A percentile compares a stretch with the other conserved stretches of the same genome.
Conservation (phyloP, 2,113 vertebrate genomes). For the Myodes glareolus region DNA sequence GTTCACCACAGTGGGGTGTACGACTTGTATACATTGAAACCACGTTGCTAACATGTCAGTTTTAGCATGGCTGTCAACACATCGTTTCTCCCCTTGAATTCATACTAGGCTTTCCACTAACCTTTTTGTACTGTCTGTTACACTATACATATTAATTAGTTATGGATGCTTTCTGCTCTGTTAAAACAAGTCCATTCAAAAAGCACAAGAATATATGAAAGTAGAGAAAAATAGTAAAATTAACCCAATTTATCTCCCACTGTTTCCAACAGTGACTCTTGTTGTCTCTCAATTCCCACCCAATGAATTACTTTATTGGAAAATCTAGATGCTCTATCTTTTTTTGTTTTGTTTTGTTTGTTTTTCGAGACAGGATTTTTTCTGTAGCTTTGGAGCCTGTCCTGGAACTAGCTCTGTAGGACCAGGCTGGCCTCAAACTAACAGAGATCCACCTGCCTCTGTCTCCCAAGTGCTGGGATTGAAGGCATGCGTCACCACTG, state of each 20-base stretch:
- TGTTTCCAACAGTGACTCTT: background rate
- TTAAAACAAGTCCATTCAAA: background rate
- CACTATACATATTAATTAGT: background rate
- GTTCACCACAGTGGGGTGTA: background rate
- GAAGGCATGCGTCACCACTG: too few species aligned
- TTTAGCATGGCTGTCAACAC: background rate
- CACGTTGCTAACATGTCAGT: background rate
- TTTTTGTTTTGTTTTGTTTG: too few species aligned
- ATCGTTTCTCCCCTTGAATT: background rate
- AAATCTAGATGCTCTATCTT: background rate
- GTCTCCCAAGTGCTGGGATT: too few species aligned
- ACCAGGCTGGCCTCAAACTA: too few species aligned
- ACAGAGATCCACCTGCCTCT: too few species aligned
- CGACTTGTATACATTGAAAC: background rate
- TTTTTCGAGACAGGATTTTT: too few species aligned
- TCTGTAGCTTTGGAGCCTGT: too few species aligned
- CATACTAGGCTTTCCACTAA: background rate
- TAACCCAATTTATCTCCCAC: background rate
- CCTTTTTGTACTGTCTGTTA: background rate
- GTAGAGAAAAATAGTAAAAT: conserved; percentile 14
- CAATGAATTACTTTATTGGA: background rate
- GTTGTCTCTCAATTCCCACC: background rate
- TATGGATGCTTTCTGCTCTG: background rate
- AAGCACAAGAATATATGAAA: conserved; percentile 16
- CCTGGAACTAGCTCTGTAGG: too few species aligned